Percentiles rank a stretch among this genome's conserved stretches.
These are phyloP conservation scores for Therioaphis trifolii DNA, from an alignment of 2,888 invertebrate genomes.

Conservation along the genomic window DNA sequence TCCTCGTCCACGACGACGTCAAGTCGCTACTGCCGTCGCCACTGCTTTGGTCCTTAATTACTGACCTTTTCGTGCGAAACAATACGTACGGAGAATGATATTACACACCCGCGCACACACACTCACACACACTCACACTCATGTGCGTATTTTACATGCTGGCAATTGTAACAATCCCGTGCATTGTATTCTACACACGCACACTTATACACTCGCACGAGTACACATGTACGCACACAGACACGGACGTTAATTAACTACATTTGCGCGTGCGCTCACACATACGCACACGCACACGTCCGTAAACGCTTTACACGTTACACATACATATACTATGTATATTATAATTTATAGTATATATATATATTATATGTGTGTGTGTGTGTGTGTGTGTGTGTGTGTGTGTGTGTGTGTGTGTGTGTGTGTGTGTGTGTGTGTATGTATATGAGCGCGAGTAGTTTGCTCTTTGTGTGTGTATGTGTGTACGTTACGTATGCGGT, in stretches of 20 bases:
- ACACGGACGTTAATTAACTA: constrained; percentile 9
- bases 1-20: neutral
- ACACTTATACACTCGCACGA: neutral
- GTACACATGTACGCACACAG: neutral
- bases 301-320: no score
- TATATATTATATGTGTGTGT: neutral
- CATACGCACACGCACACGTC: no score
- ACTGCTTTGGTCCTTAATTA: neutral
- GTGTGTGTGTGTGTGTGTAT: no score
- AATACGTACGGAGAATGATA: constrained; percentile 15
- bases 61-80: constrained; percentile 48
- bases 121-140: neutral
- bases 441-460: no score
- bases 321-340: neutral
- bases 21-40: neutral
- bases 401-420: no score
- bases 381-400: no score
- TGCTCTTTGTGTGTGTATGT: no score
- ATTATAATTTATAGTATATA: neutral
- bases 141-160: neutral
- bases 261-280: neutral
- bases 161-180: constrained; percentile 39
- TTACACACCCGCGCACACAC: neutral
- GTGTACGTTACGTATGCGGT: no score
- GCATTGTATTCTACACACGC: neutral